Base-by-base conservation (phyloP, 2,113 vertebrate genomes). In the Prionailurus viverrinus region DNA sequence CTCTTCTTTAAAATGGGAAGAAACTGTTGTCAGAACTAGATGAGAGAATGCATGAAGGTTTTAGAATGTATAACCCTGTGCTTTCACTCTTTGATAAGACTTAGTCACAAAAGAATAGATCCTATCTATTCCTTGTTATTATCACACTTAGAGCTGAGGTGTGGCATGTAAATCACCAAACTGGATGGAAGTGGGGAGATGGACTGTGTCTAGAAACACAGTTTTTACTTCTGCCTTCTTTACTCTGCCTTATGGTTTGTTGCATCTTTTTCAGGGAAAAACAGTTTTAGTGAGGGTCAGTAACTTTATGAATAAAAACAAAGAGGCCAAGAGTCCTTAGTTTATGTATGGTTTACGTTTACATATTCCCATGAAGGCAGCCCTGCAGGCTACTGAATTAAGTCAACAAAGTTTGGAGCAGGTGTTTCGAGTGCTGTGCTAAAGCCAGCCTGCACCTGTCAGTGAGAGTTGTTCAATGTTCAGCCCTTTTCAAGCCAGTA, bases 231-330 rank as follows among this genome's bases (percentile, higher is more conserved):
- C 41, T 93, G n/a, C 12, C 23, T 95, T 95, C 36, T 36, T 36
- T 36, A 36, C 36, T 97, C 41, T 93, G n/a, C 12, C 23, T 95
- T 95, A 27, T 91, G 21, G 14, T 36, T 95, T 94, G 27, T 68
- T 82, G 36, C 23, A 45, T 93, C 39, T 11, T 76, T 95, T 91
- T 68, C 66, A 93, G 14, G 58, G 81, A 95, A 96, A 45, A 92
- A 19, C 9, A 51, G 45, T 71, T 94, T 94, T 92, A 86, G 18
- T 78, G 16, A 76, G 48, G 31, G 21, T 29, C 36, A 87, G 14
- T 51, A 94, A 91, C 4, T 61, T 97, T 80, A 48, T 39, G 68
- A 94, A 82, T 94, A 85, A 93, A 91, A 95, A 84, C 51, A 71
- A 91, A 93, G 41, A 85, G 51, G 66, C 23, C 88, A 96, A 71